Evolutionary conservation across 2,797 vertebrate genomes (phyloP).

Genomic region (Esox lucius): DNA sequence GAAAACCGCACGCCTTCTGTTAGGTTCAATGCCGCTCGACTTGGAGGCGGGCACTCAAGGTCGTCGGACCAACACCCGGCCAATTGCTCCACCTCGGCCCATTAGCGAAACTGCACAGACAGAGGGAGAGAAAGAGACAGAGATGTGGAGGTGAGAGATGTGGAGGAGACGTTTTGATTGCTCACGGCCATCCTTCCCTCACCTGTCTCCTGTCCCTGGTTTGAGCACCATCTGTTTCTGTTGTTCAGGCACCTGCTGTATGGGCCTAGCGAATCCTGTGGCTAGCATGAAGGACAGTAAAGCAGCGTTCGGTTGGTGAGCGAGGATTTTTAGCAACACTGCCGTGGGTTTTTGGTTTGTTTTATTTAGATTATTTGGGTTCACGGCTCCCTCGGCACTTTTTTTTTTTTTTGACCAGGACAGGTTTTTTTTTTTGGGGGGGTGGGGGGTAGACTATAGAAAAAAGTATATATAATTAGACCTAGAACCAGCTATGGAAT

Average conservation of each 20-base stretch:
- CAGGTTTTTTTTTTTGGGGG: too few relatives aligned
- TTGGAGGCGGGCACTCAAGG: constrained; percentile 54
- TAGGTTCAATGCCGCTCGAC: constrained; percentile 19
- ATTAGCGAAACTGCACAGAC: constrained; percentile 60
- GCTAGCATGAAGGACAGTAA: constrained; percentile 39
- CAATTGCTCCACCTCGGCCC: constrained; percentile 30
- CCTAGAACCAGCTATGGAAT: too few relatives aligned
- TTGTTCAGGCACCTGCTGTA: constrained; percentile 56
- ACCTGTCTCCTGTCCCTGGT: constrained; percentile 30
- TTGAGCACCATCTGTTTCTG: constrained; percentile 60
- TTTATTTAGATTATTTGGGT: constrained; percentile 7
- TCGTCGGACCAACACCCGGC: constrained; percentile 50
- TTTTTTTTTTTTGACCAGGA: constrained; percentile 6
- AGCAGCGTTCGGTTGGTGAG: constrained; percentile 25
- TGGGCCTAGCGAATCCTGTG: constrained; percentile 52
- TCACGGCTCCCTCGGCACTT: neutral
- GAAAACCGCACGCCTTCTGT: constrained; percentile 23
- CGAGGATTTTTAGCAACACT: neutral
- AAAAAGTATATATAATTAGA: neutral
- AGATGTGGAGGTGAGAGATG: too few relatives aligned
- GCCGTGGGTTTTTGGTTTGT: neutral
- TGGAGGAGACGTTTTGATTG: too few relatives aligned
- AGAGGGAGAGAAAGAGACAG: constrained; percentile 15
- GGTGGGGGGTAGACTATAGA: neutral
- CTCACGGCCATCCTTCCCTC: neutral